phyloP scores from a whole-genome alignment of 2,888 invertebrate species.

The Melieria picta region DNA sequence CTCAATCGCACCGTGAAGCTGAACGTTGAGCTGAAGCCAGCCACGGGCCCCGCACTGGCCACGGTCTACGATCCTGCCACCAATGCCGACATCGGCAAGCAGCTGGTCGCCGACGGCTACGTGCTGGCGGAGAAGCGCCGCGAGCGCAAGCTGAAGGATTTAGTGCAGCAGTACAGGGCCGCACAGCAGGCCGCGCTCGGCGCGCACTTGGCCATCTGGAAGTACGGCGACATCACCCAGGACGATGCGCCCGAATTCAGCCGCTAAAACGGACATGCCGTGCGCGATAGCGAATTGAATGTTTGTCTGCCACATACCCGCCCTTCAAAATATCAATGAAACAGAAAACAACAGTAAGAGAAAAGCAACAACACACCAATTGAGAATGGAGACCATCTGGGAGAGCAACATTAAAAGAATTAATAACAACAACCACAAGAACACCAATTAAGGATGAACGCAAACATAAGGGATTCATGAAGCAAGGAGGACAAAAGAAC shows the following conservation, averaged over 20 bases:
- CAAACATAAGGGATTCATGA: too few species aligned
- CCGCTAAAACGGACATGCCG: slow-evolving; percentile 56
- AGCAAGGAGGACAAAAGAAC: too few species aligned
- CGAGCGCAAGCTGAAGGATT: slow-evolving; percentile 81
- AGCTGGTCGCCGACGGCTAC: slow-evolving; percentile 86
- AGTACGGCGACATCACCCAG: slow-evolving; percentile 91
- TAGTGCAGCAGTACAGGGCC: slow-evolving; percentile 83
- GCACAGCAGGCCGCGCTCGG: slow-evolving; percentile 89
- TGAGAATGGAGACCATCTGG: too few species aligned
- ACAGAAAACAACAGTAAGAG: slow-evolving; percentile 22
- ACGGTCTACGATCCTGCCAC: slow-evolving; percentile 63
- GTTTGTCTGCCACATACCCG: slow-evolving; percentile 67
- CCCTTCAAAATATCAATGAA: slow-evolving; percentile 51
- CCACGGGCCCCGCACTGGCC: slow-evolving; percentile 59
- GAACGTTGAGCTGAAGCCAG: slow-evolving; percentile 81
- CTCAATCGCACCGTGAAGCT: slow-evolving; percentile 81
- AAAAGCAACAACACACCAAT: slow-evolving; percentile 21
- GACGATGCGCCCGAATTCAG: slow-evolving; percentile 66
- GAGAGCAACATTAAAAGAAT: background rate
- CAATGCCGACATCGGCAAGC: slow-evolving; percentile 72
- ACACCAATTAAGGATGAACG: too few species aligned
- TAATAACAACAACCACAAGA: slow-evolving; percentile 27
- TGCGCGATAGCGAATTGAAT: slow-evolving; percentile 53
- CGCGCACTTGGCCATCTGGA: slow-evolving; percentile 91
- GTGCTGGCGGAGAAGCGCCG: slow-evolving; percentile 82